Base-by-base conservation (phyloP, 1,140 invertebrate species). In the Uloborus diversus region DNA sequence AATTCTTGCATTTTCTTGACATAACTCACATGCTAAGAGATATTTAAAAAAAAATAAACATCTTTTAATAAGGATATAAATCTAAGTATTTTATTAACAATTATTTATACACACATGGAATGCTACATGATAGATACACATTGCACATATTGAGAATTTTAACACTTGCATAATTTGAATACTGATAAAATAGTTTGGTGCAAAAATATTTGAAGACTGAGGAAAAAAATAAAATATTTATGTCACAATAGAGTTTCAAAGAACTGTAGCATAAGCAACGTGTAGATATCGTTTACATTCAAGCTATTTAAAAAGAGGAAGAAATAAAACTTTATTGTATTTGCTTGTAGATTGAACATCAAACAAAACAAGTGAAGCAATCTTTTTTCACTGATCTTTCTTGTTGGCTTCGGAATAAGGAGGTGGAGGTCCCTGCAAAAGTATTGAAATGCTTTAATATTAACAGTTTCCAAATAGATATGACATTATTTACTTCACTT, bases 381-480 rank as follows among this genome's bases (percentile, higher is more conserved):
- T 65, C n/a, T 30, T 4, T 4, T 30, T 81, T 81, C 28, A 81
- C 35, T 81, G 73, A 4, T 59, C 33, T 70, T 81, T 65, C 62
- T 81, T 66, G 64, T 62, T 13, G 30, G 37, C 33, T 9, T 81
- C 80, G n/a, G 51, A 33, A 53, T 81, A 81, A 27, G 71, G 61
- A 27, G 80, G 80, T 9, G 80, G 80, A 25, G 92, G 91, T 86
- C 93, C 92, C 91, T 93, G 85, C 80, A 89, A 89, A 65, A 33
- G 49, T 9, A 17, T 27, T 32, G 33, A 1, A 37, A 25, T 23
- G 4, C 14, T 13, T 17, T 20, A 1, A 33, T 9, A 25, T 20
- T 23, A 57, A 70, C 37, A 35, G 23, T 42, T 42, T 42, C 9
- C 37, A 9, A 42, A 13, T 42, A 9, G 9, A 13, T 42, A 13